Base-by-base conservation (phyloP, 2,113 vertebrate species). In the Podarcis cretensis region DNA sequence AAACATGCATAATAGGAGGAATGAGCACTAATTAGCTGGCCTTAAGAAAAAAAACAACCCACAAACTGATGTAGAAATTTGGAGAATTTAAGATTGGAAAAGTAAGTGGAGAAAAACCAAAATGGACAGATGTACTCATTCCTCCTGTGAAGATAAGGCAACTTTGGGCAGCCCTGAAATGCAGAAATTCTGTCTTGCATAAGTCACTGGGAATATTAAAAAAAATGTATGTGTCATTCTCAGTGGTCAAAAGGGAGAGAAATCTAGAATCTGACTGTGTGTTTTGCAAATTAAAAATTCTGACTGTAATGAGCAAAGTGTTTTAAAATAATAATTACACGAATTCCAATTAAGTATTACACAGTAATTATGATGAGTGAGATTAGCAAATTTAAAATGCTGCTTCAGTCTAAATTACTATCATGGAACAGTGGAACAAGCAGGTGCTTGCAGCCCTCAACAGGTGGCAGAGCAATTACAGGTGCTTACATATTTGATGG, bases 261-360 rank as follows among this genome's bases (percentile, higher is more conserved):
- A 92, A 95, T 94, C 83, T 35, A 90, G 91, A 80, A 89, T 69
- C 91, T 76, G 83, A 88, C 82, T 92, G 90, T 65, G 89, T 89
- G 88, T 93, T 95, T 94, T 90, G 84, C 86, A 89, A 95, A 96
- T 97, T 96, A 96, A 96, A 95, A 95, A 95, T 95, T 89, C 91
- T 88, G 92, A 95, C 94, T 89, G 77, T 95, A 90, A 95, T 89
- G 93, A 91, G 94, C 92, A 92, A 94, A 94, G 94, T 59, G 89
- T 94, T 94, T 96, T 95, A 95, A 95, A 97, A 95, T 95, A 96
- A 97, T 97, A 96, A 97, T 97, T 96, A 96, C 92, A 95, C 40
- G 92, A 94, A 92, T 96, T 92, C 92, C 92, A 83, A 77, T 96
- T 96, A 95, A n/a, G 86, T 88, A 90, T 90, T 93, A 94, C 86